These are phyloP conservation scores for Xenopus tropicalis DNA, from an alignment of 2,113 vertebrate species.

Conservation along the genomic window DNA sequence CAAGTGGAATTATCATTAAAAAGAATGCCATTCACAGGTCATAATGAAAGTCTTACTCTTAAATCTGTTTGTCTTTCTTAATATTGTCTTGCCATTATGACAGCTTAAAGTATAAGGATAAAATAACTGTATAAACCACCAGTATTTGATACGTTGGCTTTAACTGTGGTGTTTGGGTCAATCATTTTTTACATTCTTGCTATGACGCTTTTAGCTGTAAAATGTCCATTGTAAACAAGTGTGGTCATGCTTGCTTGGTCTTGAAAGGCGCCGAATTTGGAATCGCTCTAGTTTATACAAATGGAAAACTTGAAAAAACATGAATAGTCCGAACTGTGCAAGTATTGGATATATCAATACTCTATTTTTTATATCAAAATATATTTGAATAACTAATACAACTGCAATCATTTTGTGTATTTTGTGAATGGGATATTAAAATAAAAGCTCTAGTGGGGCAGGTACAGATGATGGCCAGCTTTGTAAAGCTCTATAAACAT, in stretches of 20 bases:
- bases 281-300: slow-evolving; percentile 10
- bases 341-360: no score
- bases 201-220: background rate
- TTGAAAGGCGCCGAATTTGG: slow-evolving; percentile 19
- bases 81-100: slow-evolving; percentile 38
- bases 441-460: no score
- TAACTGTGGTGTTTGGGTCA: background rate
- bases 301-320: slow-evolving; percentile 19
- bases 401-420: no score
- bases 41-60: slow-evolving; percentile 49
- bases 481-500: no score
- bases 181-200: background rate
- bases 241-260: slow-evolving; percentile 15
- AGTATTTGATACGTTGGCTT: background rate
- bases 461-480: no score
- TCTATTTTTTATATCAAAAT: no score
- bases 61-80: slow-evolving; percentile 44
- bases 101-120: slow-evolving; percentile 37
- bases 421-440: no score
- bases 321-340: slow-evolving; percentile 5
- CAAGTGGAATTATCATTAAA: slow-evolving; percentile 58
- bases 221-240: background rate
- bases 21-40: slow-evolving; percentile 52
- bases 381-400: no score
- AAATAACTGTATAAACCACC: background rate